Evolutionary conservation across 1,140 invertebrate genomes (phyloP), one percentile per base, ranked within the genome.

Genomic region (Protaetia brevitarsis): DNA sequence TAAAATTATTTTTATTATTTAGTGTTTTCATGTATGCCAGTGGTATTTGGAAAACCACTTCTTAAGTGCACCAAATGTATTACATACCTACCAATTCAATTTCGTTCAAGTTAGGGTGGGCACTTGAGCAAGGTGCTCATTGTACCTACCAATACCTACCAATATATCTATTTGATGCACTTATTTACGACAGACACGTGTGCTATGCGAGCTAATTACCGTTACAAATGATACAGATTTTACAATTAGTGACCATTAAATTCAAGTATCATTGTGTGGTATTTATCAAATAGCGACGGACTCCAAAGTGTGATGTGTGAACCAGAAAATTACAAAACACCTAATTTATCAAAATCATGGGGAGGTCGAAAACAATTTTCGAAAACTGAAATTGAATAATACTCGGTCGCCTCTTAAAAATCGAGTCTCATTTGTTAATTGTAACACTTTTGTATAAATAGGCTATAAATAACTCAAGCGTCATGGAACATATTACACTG

Each of bases 381-480:
- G n/a, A 58, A 57, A 57, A 28, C 29, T 28, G 27, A 65, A 51
- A 30, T 51, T 65, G 45, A 31, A 30, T 57, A 51, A 51, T 45
- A 51, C 26, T 28, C 26, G 26, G 19, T 29, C 28, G 26, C 10
- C 29, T 65, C 29, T 30, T 19, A 67, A 23, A 65, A 69, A 67
- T 69, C 16, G 36, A 13, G 27, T 16, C 61, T 51, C 68, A 69
- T 71, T 69, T 69, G 66, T 68, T 69, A 71, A 71, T 71, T 71
- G 67, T 71, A 71, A 69, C 67, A 67, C 59, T 68, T 71, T 69
- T 71, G 63, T 71, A 71, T 71, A 71, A 71, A 71, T 65, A 71
- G 58, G 61, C 36, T 23, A 71, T 71, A 68, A 67, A 71, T 71
- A 68, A 68, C 63, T 62, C 11, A 23, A 61, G 64, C 27, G 21